These are phyloP conservation scores for Polyodon spathula DNA, from an alignment of 2,113 vertebrate genomes.

Conservation along the genomic window DNA sequence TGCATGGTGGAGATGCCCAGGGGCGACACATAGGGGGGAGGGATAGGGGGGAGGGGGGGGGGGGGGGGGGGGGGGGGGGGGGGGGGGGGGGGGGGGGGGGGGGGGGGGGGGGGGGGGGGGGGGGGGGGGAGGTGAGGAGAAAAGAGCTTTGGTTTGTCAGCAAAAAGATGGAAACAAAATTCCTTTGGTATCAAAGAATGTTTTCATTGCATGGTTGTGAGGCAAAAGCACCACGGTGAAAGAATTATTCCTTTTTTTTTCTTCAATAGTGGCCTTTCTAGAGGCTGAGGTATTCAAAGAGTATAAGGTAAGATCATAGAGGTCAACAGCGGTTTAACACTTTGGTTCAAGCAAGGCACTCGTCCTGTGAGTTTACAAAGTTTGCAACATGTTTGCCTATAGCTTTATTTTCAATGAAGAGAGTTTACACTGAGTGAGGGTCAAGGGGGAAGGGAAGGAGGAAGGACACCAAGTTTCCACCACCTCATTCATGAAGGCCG, in stretches of 20 bases:
- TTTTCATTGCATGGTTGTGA: slow-evolving; percentile 95
- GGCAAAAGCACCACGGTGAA: slow-evolving; percentile 96
- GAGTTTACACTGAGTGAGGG: slow-evolving; percentile 50
- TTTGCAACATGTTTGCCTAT: slow-evolving; percentile 78
- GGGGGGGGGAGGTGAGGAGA: slow-evolving; percentile 30
- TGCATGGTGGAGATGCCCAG: slow-evolving; percentile 60
- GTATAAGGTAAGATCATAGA: slow-evolving; percentile 87
- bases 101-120: too few relatives aligned
- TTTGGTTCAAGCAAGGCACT: slow-evolving; percentile 99
- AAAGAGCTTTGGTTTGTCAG: slow-evolving; percentile 93
- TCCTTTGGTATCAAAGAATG: slow-evolving; percentile 99
- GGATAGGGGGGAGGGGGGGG: slow-evolving; percentile 38
- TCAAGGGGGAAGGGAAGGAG: slow-evolving; percentile 25
- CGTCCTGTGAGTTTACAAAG: slow-evolving; percentile 95
- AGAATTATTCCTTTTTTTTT: slow-evolving; percentile 80
- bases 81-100: too few relatives aligned
- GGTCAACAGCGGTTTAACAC: slow-evolving; percentile 99
- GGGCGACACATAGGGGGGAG: slow-evolving; percentile 42
- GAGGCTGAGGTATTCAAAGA: slow-evolving; percentile 99
- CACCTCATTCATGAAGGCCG: slow-evolving; percentile 75
- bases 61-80: slow-evolving; percentile 43
- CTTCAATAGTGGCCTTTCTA: slow-evolving; percentile 91
- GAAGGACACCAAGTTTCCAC: slow-evolving; percentile 67
- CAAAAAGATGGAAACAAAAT: slow-evolving; percentile 73
- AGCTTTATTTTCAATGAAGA: slow-evolving; percentile 67